Percentiles rank a stretch among this genome's conserved stretches.
Evolutionary conservation across 2,113 vertebrate genomes (phyloP).

Genomic region (Lepus americanus): DNA sequence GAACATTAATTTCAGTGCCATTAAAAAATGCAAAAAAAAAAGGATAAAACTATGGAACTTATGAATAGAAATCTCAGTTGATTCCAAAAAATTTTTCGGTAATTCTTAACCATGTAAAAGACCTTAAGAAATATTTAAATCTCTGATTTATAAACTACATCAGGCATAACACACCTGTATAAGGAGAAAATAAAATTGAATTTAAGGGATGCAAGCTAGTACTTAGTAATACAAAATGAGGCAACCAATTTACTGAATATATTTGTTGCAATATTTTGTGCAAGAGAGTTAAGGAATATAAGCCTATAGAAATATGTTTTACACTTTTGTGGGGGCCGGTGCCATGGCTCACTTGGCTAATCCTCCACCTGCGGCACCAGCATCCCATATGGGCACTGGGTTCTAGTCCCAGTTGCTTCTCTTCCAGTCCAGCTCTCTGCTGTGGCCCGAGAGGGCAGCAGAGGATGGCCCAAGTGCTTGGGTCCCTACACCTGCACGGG

Average conservation of each 20-base stretch:
- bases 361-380: too few species aligned
- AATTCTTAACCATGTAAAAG: conserved; percentile 3
- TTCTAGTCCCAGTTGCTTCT: too few species aligned
- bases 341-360: too few species aligned
- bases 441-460: too few species aligned
- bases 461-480: too few species aligned
- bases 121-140: not conserved
- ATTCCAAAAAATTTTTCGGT: not conserved
- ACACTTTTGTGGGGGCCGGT: too few species aligned
- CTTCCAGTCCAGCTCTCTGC: too few species aligned
- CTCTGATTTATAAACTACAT: not conserved
- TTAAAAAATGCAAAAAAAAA: not conserved
- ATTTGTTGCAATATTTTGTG: not conserved
- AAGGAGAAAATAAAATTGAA: not conserved
- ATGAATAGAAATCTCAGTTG: conserved; percentile 7
- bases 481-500: not conserved
- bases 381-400: too few species aligned
- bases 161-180: not conserved
- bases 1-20: not conserved
- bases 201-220: not conserved
- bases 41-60: not conserved
- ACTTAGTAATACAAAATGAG: not conserved
- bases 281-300: not conserved
- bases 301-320: not conserved
- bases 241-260: not conserved